These are phyloP conservation scores for Tryphoninae sp. DNA, from an alignment of 2,888 invertebrate genomes.

Conservation along the genomic window DNA sequence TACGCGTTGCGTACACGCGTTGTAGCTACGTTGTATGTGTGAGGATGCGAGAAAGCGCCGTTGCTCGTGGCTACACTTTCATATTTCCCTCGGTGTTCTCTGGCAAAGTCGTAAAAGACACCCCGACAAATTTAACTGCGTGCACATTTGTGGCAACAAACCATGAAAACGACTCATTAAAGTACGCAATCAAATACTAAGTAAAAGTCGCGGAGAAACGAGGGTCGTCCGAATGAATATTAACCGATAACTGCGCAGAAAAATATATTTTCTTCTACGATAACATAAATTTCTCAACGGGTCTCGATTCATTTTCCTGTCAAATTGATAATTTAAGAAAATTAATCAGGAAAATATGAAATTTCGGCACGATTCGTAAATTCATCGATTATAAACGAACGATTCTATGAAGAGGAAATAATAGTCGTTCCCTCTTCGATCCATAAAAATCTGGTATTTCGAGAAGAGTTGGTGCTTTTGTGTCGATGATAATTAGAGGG, in stretches of 20 bases:
- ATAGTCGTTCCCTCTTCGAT: background rate
- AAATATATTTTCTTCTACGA: background rate
- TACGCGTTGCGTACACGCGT: slow-evolving; percentile 6
- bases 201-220: background rate
- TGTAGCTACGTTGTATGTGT: background rate
- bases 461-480: background rate
- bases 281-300: background rate
- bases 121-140: slow-evolving; percentile 46
- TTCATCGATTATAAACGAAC: background rate
- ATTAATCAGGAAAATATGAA: background rate
- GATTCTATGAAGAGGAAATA: background rate
- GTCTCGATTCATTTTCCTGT: background rate
- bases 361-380: background rate
- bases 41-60: slow-evolving; percentile 47
- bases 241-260: background rate
- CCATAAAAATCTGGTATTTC: slow-evolving; percentile 11
- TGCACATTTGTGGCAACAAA: slow-evolving; percentile 30
- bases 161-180: slow-evolving; percentile 54
- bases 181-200: slow-evolving; percentile 37
- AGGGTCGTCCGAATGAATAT: background rate
- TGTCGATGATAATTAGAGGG: slow-evolving; percentile 48
- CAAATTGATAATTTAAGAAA: background rate
- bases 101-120: slow-evolving; percentile 53
- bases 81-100: slow-evolving; percentile 35
- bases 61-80: slow-evolving; percentile 50